Conservation (phyloP, 1,140 invertebrate species). For the Chrysomallon squamiferum region DNA sequence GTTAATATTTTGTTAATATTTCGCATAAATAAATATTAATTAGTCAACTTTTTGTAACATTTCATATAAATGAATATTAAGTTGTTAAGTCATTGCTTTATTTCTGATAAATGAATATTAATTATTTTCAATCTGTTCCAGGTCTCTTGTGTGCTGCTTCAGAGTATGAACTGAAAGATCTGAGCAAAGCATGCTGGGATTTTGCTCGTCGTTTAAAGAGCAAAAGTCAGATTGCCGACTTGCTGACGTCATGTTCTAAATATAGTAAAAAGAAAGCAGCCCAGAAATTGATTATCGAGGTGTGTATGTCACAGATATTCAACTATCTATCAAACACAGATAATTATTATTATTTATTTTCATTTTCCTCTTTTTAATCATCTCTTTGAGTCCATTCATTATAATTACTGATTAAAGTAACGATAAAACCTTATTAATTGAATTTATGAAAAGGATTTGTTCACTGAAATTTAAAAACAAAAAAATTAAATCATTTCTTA, state of each 20-base stretch:
- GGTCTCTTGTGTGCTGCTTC: conserved; percentile 1
- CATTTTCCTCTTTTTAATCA: neutral
- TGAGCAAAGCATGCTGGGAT: neutral
- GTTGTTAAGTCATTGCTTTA: neutral
- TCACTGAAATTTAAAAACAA: too few species aligned
- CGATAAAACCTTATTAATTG: too few species aligned
- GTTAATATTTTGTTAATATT: too few species aligned
- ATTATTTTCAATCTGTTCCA: neutral
- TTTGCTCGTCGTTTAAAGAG: neutral
- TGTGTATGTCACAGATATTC: neutral
- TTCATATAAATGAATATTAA: neutral
- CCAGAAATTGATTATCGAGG: neutral
- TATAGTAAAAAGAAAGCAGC: neutral
- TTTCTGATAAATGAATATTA: neutral
- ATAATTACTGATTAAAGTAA: too few species aligned
- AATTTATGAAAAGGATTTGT: too few species aligned
- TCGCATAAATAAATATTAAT: neutral
- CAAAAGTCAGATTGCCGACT: neutral
- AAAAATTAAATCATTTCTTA: too few species aligned
- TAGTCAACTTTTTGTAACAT: neutral
- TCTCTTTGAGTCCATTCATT: neutral
- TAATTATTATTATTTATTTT: neutral
- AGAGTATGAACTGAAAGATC: neutral
- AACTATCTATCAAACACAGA: too few species aligned
- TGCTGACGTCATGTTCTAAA: neutral